phyloP scores from a whole-genome alignment of 2,888 invertebrate genomes.

The Nematopogon swammerdamellus region DNA sequence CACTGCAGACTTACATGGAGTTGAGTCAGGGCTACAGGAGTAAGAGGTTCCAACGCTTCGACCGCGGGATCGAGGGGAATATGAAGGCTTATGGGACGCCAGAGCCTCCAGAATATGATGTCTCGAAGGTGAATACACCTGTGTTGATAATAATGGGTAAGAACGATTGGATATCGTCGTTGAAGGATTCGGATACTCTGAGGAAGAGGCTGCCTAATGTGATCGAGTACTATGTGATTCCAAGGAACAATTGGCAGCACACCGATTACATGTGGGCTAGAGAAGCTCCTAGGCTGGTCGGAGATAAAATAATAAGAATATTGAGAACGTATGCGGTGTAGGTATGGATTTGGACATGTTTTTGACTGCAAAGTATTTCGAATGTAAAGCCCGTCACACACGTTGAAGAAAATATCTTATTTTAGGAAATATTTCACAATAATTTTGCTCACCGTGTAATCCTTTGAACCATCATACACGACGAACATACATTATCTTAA shows the following conservation, averaged over 20 bases:
- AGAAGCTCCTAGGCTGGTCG: conserved; percentile 15
- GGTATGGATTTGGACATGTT: too few relatives aligned
- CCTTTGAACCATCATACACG: too few relatives aligned
- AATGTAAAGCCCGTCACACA: too few relatives aligned
- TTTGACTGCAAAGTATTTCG: too few relatives aligned
- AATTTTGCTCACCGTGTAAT: too few relatives aligned
- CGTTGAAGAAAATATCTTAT: too few relatives aligned
- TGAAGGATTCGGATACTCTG: conserved; percentile 16
- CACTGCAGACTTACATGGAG: conserved; percentile 4
- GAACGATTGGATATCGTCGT: conserved; percentile 46
- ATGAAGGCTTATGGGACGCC: background rate
- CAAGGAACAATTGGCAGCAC: conserved; percentile 18
- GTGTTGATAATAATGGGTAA: conserved; percentile 40
- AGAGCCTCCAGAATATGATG: background rate
- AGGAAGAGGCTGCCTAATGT: conserved; percentile 18
- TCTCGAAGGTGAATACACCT: conserved; percentile 12
- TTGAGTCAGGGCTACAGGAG: background rate
- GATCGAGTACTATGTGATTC: conserved; percentile 16
- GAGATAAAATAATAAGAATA: background rate
- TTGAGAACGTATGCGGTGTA: background rate
- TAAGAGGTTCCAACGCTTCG: background rate
- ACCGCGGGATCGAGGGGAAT: background rate
- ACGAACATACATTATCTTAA: too few relatives aligned
- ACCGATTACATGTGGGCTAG: conserved; percentile 20
- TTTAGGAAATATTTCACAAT: too few relatives aligned